A percentile compares a stretch with the other conserved stretches of the same genome.
These are phyloP conservation scores for Adineta ricciae DNA, from an alignment of 2,888 invertebrate species.

Conservation along the genomic window DNA sequence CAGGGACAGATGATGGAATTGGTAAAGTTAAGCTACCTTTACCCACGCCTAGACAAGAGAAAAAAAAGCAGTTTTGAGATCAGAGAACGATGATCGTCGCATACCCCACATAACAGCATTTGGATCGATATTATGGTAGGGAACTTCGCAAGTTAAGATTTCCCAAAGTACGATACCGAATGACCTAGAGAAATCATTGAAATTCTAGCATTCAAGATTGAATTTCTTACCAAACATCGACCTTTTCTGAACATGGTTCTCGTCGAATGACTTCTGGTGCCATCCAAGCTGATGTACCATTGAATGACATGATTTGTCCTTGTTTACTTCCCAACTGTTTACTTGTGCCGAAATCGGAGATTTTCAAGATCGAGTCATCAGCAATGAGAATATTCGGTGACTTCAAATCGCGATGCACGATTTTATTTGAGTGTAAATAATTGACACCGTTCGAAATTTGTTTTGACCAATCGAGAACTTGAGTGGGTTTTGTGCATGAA, in stretches of 20 bases:
- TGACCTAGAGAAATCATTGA: no score
- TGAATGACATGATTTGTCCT: constrained; percentile 92
- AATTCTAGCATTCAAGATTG: no score
- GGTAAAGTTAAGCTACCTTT: constrained; percentile 57
- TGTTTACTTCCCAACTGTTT: constrained; percentile 73
- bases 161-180: constrained; percentile 98
- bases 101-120: constrained; percentile 89
- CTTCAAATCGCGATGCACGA: constrained; percentile 94
- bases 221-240: constrained; percentile 73
- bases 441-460: constrained; percentile 93
- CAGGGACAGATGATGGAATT: constrained; percentile 78
- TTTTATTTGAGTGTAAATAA: constrained; percentile 85
- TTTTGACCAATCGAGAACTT: constrained; percentile 80
- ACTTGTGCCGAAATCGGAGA: constrained; percentile 93
- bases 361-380: constrained; percentile 62
- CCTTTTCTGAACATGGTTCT: constrained; percentile 89
- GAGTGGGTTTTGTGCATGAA: constrained; percentile 61
- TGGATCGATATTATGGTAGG: constrained; percentile 83
- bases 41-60: background rate
- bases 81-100: background rate
- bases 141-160: constrained; percentile 80
- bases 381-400: constrained; percentile 62
- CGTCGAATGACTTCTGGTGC: constrained; percentile 94
- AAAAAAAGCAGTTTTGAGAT: no score
- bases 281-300: constrained; percentile 90